Percentiles rank a stretch among this genome's conserved stretches.
phyloP scores from a whole-genome alignment of 2,113 vertebrate genomes.

The Microtus richardsoni region DNA sequence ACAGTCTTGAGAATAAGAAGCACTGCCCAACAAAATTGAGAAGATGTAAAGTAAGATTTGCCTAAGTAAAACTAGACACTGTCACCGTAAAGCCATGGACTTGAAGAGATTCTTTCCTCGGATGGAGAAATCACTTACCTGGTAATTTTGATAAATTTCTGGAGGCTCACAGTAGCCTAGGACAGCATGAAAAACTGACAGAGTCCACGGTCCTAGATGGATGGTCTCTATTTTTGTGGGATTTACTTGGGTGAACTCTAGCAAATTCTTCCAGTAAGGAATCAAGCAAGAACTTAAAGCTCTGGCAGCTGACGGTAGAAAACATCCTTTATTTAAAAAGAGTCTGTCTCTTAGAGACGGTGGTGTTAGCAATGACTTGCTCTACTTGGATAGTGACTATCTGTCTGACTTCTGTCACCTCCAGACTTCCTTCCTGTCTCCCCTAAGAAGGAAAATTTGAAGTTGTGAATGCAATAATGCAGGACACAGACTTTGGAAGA shows the following conservation, averaged over 20 bases:
- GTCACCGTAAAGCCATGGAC: neutral
- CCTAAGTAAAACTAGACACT: neutral
- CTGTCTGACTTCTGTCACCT: neutral
- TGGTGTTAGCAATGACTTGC: neutral
- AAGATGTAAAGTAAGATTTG: neutral
- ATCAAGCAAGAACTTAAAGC: neutral
- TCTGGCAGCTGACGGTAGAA: neutral
- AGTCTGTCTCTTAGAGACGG: too few species aligned
- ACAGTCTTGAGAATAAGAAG: neutral
- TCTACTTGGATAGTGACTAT: neutral
- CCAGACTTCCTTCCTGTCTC: neutral
- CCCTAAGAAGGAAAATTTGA: neutral
- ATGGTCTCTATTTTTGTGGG: neutral
- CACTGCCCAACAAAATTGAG: neutral
- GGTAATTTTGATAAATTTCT: conserved; percentile 4
- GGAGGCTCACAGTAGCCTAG: neutral
- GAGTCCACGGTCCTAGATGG: neutral
- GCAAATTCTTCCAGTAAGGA: neutral
- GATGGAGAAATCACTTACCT: neutral
- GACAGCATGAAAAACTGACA: neutral
- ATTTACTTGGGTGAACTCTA: neutral
- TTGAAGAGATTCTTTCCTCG: conserved; percentile 3
- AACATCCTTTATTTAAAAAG: neutral
- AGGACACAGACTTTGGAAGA: neutral
- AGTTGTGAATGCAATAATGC: neutral